phyloP scores from a whole-genome alignment of 2,113 vertebrate species.

The Ciconia stormi region DNA sequence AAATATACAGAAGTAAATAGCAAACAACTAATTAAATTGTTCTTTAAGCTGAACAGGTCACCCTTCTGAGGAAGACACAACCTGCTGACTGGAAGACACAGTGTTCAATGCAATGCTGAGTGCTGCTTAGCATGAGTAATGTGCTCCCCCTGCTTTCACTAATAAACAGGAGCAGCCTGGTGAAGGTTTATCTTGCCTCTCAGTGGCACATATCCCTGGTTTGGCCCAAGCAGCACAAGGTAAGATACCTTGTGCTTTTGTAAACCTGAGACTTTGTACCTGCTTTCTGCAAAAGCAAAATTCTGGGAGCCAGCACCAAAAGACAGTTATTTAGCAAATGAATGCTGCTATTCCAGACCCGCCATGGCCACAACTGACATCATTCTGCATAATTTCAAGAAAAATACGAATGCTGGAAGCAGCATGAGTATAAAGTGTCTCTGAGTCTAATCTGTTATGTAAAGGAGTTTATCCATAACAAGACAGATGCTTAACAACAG shows the following conservation, averaged over 20 bases:
- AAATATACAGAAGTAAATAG: background rate
- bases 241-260: background rate
- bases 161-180: background rate
- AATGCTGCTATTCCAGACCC: background rate
- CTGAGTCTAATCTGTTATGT: background rate
- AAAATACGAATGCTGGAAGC: background rate
- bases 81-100: background rate
- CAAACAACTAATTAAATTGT: background rate
- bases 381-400: background rate
- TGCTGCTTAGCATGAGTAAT: background rate
- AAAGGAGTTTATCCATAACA: background rate
- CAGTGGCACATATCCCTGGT: background rate
- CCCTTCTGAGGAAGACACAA: background rate
- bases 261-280: background rate
- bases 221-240: background rate
- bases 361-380: background rate
- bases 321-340: background rate
- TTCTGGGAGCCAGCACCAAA: background rate
- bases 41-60: background rate
- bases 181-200: background rate
- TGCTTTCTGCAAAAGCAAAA: background rate
- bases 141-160: background rate
- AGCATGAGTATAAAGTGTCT: background rate
- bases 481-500: background rate
- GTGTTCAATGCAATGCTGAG: background rate